phyloP scores from a whole-genome alignment of 2,113 vertebrate genomes.

The Ageneiosus marmoratus region DNA sequence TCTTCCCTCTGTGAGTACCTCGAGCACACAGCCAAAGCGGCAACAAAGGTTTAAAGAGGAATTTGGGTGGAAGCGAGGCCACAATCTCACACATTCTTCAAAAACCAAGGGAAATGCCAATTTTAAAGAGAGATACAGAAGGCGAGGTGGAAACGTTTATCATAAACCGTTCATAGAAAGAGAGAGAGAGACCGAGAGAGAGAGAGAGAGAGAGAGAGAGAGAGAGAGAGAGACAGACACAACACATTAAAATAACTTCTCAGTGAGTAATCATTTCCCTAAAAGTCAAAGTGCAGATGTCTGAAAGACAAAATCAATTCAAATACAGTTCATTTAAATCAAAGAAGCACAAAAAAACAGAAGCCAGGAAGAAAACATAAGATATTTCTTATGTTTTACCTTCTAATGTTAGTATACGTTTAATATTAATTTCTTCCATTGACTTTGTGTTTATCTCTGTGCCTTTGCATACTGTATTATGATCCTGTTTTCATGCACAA shows the following conservation, averaged over 20 bases:
- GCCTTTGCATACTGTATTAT: no score
- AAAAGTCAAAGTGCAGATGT: constrained; percentile 15
- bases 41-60: constrained; percentile 43
- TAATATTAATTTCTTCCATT: no score
- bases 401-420: background rate
- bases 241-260: constrained; percentile 21
- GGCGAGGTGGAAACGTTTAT: background rate
- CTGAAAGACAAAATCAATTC: background rate
- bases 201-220: background rate
- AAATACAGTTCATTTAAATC: background rate
- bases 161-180: background rate
- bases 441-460: no score
- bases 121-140: constrained; percentile 16
- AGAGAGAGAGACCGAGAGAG: no score
- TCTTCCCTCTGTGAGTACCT: constrained; percentile 38
- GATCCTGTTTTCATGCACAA: no score
- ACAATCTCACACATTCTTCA: constrained; percentile 37
- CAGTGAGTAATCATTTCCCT: background rate
- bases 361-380: constrained; percentile 48
- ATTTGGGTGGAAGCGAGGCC: constrained; percentile 36
- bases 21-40: constrained; percentile 28
- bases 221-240: background rate
- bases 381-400: background rate
- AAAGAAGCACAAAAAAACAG: background rate
- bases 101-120: constrained; percentile 9